These are phyloP conservation scores for Macrostomum cliftonense DNA, from an alignment of 2,888 invertebrate species.

Conservation along the genomic window DNA sequence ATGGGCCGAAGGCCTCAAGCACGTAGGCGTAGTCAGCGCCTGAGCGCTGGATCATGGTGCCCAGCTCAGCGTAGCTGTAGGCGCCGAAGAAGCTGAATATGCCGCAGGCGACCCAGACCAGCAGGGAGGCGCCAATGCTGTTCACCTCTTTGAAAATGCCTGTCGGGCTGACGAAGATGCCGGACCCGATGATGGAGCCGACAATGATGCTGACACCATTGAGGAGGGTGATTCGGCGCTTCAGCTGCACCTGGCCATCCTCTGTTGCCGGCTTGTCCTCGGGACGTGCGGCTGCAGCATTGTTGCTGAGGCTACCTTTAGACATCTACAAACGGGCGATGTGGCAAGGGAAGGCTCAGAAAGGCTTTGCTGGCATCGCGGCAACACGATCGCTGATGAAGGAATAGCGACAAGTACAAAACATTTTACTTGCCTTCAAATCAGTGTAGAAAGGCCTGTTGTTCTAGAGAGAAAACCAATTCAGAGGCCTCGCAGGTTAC, in stretches of 20 bases:
- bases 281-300: too few species aligned
- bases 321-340: too few species aligned
- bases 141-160: conserved; percentile 66
- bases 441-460: too few species aligned
- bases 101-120: conserved; percentile 75
- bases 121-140: conserved; percentile 66
- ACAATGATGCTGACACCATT: conserved; percentile 83
- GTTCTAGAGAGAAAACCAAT: too few species aligned
- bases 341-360: too few species aligned
- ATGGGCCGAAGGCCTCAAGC: conserved; percentile 61
- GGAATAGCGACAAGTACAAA: too few species aligned
- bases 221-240: conserved; percentile 62
- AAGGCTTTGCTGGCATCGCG: too few species aligned
- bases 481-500: too few species aligned
- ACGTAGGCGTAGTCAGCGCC: conserved; percentile 93
- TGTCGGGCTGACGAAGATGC: conserved; percentile 81
- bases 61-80: conserved; percentile 84
- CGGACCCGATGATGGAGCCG: conserved; percentile 77
- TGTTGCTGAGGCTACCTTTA: too few species aligned
- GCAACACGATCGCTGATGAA: too few species aligned
- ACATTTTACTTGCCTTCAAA: too few species aligned
- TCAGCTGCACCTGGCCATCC: conserved; percentile 42
- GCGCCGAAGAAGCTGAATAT: conserved; percentile 74
- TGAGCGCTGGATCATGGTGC: conserved; percentile 85
- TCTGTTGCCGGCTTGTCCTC: too few species aligned